A percentile compares a stretch with the other conserved stretches of the same genome.
Evolutionary conservation across 2,797 vertebrate genomes (phyloP).

Genomic region (Cuniculus paca): DNA sequence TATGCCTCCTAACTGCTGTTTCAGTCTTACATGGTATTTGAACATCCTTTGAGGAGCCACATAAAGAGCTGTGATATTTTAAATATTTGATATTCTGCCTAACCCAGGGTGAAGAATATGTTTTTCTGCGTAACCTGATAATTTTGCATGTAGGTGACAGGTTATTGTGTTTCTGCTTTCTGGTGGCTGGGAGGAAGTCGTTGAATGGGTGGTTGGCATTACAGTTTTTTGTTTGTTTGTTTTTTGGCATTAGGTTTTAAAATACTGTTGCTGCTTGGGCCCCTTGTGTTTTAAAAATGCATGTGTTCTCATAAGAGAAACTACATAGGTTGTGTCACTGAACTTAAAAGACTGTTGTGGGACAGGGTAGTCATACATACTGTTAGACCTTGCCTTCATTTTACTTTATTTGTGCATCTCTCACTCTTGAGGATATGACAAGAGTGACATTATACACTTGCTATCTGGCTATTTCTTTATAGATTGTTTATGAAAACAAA

Average conservation of each 20-base stretch:
- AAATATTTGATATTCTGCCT: background rate
- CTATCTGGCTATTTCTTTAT: constrained; percentile 46
- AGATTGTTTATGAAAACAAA: constrained; percentile 74
- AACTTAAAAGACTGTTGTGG: background rate
- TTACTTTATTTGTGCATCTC: background rate
- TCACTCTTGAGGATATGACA: constrained; percentile 47
- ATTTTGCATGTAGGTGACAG: constrained; percentile 26
- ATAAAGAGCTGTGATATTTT: background rate
- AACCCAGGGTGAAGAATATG: background rate
- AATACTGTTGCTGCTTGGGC: constrained; percentile 59
- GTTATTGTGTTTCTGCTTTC: constrained; percentile 43
- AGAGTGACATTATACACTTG: constrained; percentile 55
- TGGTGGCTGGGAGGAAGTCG: constrained; percentile 53
- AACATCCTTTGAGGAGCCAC: background rate
- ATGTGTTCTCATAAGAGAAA: constrained; percentile 43
- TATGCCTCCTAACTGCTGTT: background rate
- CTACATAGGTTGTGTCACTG: constrained; percentile 12
- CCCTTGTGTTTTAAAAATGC: constrained; percentile 58
- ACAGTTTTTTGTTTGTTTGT: background rate
- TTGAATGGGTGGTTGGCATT: constrained; percentile 58
- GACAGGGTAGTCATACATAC: background rate
- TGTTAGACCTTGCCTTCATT: background rate
- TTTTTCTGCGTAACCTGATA: background rate
- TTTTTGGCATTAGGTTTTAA: constrained; percentile 60
- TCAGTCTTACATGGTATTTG: background rate